Evolutionary conservation across 1,140 invertebrate genomes (phyloP), one percentile per base, ranked within the genome.

Genomic region (Tetragonula clypearis): DNA sequence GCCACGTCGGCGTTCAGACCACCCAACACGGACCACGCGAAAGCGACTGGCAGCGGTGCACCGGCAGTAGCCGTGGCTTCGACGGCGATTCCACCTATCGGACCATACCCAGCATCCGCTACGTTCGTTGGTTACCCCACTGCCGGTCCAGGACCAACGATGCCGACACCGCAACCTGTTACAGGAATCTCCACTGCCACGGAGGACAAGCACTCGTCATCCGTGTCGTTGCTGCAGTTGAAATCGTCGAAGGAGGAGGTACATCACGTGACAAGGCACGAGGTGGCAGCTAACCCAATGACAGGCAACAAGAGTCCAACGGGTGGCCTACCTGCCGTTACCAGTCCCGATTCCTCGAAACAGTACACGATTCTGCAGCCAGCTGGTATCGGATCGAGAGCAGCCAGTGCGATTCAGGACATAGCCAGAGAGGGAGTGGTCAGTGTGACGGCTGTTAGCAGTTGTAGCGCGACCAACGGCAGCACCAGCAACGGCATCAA

Each of bases 321-420:
- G 74, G 41, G 79, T 72, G 86, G 89, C 26, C 62, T 93, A 9
- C 90, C 93, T 9, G 93, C 95, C 23, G 94, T 95, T 0, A 94
- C 94, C 35, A 96, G 96, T 35, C 96, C 96, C 0, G 96, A 96
- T 66, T 91, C 92, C 60, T 95, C 95, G 85, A 96, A 98, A 93
- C 97, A 98, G 90, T 98, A 98, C 90, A 98, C 97, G 23, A 97
- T 98, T 75, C 94, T 98, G 26, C 97, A 98, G 92, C 97, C 97
- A 2, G 97, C 97, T 15, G 97, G 96, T 23, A 95, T 96, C 0
- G 97, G 97, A 5, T 98, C 97, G 11, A 96, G 97, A 56, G 97
- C 97, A 0, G 97, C 97, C 2, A 97, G 96, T 30, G 97, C 97
- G 0, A 96, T 98, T 74, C 97, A 98, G 91, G 97, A 98, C 91